Base-by-base conservation (phyloP, 2,797 vertebrate genomes). In the Pseudomugil tenellus region DNA sequence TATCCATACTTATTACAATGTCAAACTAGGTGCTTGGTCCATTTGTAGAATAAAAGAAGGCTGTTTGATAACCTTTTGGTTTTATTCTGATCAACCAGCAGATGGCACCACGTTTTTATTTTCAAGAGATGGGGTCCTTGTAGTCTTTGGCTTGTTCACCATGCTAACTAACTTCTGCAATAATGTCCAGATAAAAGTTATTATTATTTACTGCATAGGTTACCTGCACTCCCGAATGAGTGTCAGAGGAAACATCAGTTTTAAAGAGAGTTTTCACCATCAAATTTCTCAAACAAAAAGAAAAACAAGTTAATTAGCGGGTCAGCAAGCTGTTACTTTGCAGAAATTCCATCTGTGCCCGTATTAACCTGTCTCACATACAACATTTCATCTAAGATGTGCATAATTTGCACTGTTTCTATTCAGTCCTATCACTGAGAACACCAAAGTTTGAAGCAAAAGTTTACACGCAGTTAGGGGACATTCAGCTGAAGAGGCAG, bases 91-190 rank as follows among this genome's bases (percentile, higher is more conserved):
- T 23, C 26, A 19, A 54, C 89, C 92, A 91, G 83, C 71, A 92
- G 91, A 85, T 77, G 91, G 92, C 87, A 81, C 85, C 76, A 65
- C 55, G 28, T 61, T 79, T 64, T 58, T 25, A 83, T 51, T 72
- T 87, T 80, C 77, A 28, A 55, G 25, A 67, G 35, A 37, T 52
- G 59, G 21, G 29, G 29, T 29, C 12, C 59, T 35, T 25, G 12
- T 12, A 63, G 53, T 7, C 52, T 58, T n/a, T 26, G 9, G 13
- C 54, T 17, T 55, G 6, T 64, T 10, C 55, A 37, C 25, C 12
- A 25, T 17, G 17, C 58, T 58, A 23, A 14, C 51, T 19, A 17
- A 23, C 31, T 43, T 46, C 29, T 21, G 14, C 12, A 49, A 13
- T 8, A 12, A 12, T 26, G 6, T 6, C 14, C 2, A 11, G 0